These are phyloP conservation scores for Drosophila bunnanda DNA, from an alignment of 2,888 invertebrate species.

Conservation along the genomic window DNA sequence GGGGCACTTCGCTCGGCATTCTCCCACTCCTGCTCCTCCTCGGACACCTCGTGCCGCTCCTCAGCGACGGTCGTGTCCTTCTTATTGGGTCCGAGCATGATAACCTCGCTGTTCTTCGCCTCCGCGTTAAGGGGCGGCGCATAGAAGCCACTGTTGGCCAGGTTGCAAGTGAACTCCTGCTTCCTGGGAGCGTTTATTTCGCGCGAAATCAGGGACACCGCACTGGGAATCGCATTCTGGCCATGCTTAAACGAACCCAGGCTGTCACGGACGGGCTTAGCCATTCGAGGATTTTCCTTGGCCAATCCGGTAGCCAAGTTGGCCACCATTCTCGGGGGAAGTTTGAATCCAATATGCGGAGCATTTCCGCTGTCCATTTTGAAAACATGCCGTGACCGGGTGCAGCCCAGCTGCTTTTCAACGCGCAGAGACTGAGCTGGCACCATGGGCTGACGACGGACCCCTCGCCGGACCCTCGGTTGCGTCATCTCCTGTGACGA, in stretches of 20 bases:
- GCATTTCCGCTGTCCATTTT: conserved; percentile 53
- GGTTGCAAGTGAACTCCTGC: conserved; percentile 42
- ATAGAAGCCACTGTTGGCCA: conserved; percentile 55
- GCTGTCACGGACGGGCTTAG: neutral
- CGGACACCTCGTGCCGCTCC: conserved; percentile 3
- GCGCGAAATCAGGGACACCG: conserved; percentile 53
- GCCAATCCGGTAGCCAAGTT: neutral
- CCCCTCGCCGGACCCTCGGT: neutral
- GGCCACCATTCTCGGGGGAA: neutral
- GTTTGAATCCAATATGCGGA: conserved; percentile 53
- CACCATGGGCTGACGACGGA: conserved; percentile 57
- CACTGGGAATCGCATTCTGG: conserved; percentile 50
- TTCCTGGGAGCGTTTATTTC: conserved; percentile 58
- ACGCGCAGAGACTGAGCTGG: conserved; percentile 72
- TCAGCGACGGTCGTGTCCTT: neutral
- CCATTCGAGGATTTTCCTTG: neutral
- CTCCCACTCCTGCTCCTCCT: conserved; percentile 17
- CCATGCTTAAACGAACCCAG: conserved; percentile 46
- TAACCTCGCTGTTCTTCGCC: too few species aligned
- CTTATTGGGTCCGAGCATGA: neutral
- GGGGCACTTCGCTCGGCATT: neutral
- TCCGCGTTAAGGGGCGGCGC: conserved; percentile 8
- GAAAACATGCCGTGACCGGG: conserved; percentile 51
- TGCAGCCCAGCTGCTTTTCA: conserved; percentile 57
- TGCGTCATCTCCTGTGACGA: neutral